These are phyloP conservation scores for Plebejus melissa DNA, from an alignment of 2,888 invertebrate genomes.

Conservation along the genomic window DNA sequence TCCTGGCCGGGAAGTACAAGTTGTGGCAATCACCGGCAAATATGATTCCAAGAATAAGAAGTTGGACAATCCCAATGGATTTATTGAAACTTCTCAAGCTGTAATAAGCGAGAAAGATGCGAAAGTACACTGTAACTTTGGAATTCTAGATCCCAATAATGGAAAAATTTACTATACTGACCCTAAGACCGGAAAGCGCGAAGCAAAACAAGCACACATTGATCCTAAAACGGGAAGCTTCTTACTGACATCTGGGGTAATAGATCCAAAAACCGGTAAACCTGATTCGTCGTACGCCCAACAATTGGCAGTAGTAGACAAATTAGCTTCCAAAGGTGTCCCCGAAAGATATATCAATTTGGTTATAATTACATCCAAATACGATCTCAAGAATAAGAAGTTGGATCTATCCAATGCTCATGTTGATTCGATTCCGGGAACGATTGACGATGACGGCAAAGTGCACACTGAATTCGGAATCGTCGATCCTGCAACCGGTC, in stretches of 20 bases:
- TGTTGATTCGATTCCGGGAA: slow-evolving; percentile 62
- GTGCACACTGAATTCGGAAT: slow-evolving; percentile 79
- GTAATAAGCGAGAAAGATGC: slow-evolving; percentile 84
- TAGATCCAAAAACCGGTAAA: slow-evolving; percentile 82
- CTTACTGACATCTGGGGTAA: slow-evolving; percentile 78
- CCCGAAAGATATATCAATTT: slow-evolving; percentile 72
- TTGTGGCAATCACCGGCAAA: slow-evolving; percentile 79
- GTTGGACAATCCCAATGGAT: slow-evolving; percentile 78
- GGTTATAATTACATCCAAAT: slow-evolving; percentile 77
- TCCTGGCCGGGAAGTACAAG: slow-evolving; percentile 73
- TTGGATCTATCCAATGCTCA: slow-evolving; percentile 73
- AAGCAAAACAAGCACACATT: slow-evolving; percentile 79
- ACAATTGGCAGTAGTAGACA: slow-evolving; percentile 69
- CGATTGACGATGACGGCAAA: slow-evolving; percentile 68
- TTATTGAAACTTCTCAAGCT: slow-evolving; percentile 70
- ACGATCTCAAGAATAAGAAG: slow-evolving; percentile 77
- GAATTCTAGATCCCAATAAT: slow-evolving; percentile 80
- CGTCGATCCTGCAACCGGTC: slow-evolving; percentile 78
- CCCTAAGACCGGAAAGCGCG: slow-evolving; percentile 80
- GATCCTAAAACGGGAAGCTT: slow-evolving; percentile 79
- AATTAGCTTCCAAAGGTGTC: slow-evolving; percentile 65
- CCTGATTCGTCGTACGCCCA: slow-evolving; percentile 82
- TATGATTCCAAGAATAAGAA: slow-evolving; percentile 80
- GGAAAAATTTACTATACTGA: slow-evolving; percentile 79
- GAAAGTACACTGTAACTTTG: slow-evolving; percentile 83